Evolutionary conservation across 2,888 invertebrate species (phyloP).

Genomic region (Thecocarcelia acutangulata): DNA sequence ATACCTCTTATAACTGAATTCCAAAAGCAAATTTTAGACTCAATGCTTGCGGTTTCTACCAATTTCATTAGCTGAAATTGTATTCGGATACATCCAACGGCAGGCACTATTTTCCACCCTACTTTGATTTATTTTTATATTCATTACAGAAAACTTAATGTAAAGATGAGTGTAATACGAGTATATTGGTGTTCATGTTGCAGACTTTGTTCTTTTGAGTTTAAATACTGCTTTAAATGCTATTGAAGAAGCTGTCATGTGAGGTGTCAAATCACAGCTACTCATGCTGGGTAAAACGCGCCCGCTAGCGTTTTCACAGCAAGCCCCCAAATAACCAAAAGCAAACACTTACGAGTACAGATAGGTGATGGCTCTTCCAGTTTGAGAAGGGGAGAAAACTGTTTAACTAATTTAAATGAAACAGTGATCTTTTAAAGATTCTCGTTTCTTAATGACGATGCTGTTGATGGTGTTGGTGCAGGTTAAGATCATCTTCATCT

Average conservation of each 20-base stretch:
- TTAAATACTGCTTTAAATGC: conserved; percentile 28
- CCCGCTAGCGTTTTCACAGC: conserved; percentile 54
- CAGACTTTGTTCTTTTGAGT: conserved; percentile 18
- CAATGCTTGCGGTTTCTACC: too few relatives aligned
- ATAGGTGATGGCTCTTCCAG: conserved; percentile 10
- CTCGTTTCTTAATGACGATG: conserved; percentile 22
- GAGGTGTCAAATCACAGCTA: conserved; percentile 82
- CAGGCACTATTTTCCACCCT: too few relatives aligned
- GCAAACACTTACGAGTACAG: conserved; percentile 9
- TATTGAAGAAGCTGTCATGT: conserved; percentile 77
- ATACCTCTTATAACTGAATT: too few relatives aligned
- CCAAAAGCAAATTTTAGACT: too few relatives aligned
- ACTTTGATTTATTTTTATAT: too few relatives aligned
- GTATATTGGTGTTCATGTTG: conserved; percentile 8
- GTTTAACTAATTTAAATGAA: conserved; percentile 75
- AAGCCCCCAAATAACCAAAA: conserved; percentile 38
- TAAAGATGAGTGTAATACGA: conserved; percentile 28
- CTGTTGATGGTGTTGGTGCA: not conserved
- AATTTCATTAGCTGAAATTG: too few relatives aligned
- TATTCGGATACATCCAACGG: too few relatives aligned
- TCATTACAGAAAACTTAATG: too few relatives aligned
- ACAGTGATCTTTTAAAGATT: conserved; percentile 54
- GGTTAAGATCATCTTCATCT: conserved; percentile 32
- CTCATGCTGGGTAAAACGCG: conserved; percentile 79
- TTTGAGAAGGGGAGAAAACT: conserved; percentile 11